Evolutionary conservation across 64 coral and sea anemone genomes (phyloP).

Genomic region (Porites lutea): DNA sequence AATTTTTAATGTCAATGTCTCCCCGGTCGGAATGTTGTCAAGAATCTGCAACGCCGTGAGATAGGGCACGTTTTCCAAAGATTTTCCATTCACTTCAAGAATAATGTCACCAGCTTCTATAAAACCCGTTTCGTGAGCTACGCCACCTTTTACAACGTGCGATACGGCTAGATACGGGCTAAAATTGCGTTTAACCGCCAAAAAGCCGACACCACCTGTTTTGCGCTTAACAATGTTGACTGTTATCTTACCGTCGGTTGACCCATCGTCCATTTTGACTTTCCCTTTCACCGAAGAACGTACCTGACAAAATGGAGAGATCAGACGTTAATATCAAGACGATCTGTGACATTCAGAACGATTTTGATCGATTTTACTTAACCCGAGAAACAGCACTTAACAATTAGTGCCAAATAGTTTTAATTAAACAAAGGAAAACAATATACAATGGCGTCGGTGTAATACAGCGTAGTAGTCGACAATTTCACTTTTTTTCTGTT

Average conservation of each 20-base stretch:
- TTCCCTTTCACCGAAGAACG: background rate
- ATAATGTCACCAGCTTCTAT: conserved; percentile 80
- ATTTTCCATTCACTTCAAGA: conserved; percentile 82
- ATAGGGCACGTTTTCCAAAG: conserved; percentile 39
- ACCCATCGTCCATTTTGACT: conserved; percentile 11
- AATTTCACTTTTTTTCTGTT: too few species aligned
- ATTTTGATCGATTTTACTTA: too few species aligned
- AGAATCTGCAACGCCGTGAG: conserved; percentile 66
- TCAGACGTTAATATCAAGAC: too few species aligned
- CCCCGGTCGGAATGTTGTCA: conserved; percentile 54
- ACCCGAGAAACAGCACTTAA: too few species aligned
- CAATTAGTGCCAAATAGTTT: too few species aligned
- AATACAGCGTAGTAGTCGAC: too few species aligned
- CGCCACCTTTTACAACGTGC: conserved; percentile 77
- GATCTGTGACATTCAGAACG: too few species aligned
- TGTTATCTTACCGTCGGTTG: conserved; percentile 15
- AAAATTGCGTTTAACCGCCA: conserved; percentile 52
- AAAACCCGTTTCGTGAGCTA: conserved; percentile 72
- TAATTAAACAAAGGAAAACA: too few species aligned
- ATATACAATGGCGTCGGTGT: too few species aligned
- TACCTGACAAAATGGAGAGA: background rate
- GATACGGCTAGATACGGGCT: conserved; percentile 64
- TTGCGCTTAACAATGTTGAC: conserved; percentile 82
- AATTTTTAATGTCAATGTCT: conserved; percentile 58
- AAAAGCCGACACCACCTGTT: conserved; percentile 82